These are phyloP conservation scores for Drosophila colorata DNA, from an alignment of 2,888 invertebrate species.

Conservation along the genomic window DNA sequence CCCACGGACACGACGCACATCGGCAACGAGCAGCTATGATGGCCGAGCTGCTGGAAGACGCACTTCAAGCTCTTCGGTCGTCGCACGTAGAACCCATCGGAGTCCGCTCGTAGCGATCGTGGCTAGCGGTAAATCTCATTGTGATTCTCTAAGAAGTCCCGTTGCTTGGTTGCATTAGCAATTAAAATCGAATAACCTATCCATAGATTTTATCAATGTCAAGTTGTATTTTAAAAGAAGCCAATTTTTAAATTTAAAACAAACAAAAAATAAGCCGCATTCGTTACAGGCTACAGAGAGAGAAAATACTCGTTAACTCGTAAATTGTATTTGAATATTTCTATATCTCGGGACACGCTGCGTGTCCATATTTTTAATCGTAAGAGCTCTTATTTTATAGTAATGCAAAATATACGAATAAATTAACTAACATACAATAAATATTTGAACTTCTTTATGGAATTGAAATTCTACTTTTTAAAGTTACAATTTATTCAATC, in stretches of 20 bases:
- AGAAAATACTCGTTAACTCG: constrained; percentile 12
- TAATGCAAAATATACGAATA: constrained; percentile 44
- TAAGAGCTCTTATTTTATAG: constrained; percentile 33
- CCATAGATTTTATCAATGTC: constrained; percentile 37
- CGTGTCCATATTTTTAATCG: constrained; percentile 25
- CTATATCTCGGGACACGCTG: constrained; percentile 26
- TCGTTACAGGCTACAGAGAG: constrained; percentile 28
- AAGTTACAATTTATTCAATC: neutral
- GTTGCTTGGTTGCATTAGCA: constrained; percentile 48
- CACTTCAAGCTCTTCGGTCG: constrained; percentile 70
- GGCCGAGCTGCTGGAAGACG: constrained; percentile 66
- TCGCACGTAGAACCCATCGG: constrained; percentile 60
- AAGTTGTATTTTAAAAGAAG: constrained; percentile 49
- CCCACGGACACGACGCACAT: constrained; percentile 85
- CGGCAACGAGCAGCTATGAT: constrained; percentile 85
- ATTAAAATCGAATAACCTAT: constrained; percentile 34
- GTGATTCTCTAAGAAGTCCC: constrained; percentile 60
- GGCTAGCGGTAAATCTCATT: constrained; percentile 52
- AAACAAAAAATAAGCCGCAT: constrained; percentile 19
- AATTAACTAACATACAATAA: constrained; percentile 29
- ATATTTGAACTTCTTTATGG: neutral
- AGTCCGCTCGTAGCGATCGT: constrained; percentile 16
- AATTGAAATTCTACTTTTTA: neutral
- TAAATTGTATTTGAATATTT: constrained; percentile 32
- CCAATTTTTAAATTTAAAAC: constrained; percentile 11